phyloP scores from a whole-genome alignment of 2,888 invertebrate species.

The Parnassius apollo region DNA sequence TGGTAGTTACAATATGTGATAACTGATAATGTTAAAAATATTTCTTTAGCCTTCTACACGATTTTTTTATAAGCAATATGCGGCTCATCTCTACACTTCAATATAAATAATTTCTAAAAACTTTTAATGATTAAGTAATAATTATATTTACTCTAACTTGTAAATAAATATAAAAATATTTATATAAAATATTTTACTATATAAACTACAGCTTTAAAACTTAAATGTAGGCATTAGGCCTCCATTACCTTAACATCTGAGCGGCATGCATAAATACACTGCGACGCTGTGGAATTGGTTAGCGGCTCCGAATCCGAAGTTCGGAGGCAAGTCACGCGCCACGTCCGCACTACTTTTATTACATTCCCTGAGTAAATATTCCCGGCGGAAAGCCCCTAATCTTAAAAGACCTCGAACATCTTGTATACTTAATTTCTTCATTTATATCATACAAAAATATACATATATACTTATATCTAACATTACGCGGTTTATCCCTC shows the following conservation, averaged over 20 bases:
- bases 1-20: no score
- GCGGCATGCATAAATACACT: conserved; percentile 55
- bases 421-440: conserved; percentile 10
- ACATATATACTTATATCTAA: not conserved
- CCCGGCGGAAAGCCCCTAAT: conserved; percentile 47
- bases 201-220: no score
- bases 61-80: no score
- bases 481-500: not conserved
- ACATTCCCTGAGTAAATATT: conserved; percentile 69
- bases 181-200: no score
- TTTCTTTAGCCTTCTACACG: no score
- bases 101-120: no score
- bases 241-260: conserved; percentile 40
- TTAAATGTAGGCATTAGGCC: conserved; percentile 44
- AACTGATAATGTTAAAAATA: no score
- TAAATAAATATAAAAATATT: no score
- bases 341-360: conserved; percentile 64
- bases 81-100: no score
- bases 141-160: no score
- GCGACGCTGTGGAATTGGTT: conserved; percentile 42
- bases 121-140: no score
- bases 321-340: conserved; percentile 63
- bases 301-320: conserved; percentile 30
- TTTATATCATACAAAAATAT: not conserved
- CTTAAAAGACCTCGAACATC: conserved; percentile 28